A percentile compares a stretch with the other conserved stretches of the same genome.
Conservation (phyloP, 2,113 vertebrate genomes). For the Ahaetulla prasina region DNA sequence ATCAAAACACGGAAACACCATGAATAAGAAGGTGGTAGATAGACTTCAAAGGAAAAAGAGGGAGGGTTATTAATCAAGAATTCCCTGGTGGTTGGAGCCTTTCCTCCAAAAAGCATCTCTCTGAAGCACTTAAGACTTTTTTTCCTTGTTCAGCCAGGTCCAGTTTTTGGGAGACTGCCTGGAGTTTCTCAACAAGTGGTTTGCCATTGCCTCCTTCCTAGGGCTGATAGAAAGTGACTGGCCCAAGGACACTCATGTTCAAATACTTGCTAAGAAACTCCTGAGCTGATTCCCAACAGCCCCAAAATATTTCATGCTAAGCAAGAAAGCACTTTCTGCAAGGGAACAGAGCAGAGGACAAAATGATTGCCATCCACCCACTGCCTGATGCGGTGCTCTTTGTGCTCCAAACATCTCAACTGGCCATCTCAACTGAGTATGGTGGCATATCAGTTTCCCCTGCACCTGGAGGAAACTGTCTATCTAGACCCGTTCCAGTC, state of each 20-base stretch:
- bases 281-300: not conserved
- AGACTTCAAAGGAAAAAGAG: not conserved
- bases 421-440: no score
- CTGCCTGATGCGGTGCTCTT: not conserved
- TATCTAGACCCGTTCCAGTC: no score
- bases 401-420: not conserved
- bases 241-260: no score
- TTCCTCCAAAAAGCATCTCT: not conserved
- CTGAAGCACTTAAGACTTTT: not conserved
- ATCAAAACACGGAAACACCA: not conserved
- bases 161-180: not conserved
- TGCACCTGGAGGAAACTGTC: no score
- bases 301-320: not conserved
- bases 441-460: no score
- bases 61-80: no score
- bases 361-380: not conserved
- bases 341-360: not conserved
- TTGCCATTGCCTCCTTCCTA: not conserved
- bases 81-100: not conserved
- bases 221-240: not conserved
- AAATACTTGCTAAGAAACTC: not conserved
- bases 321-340: not conserved
- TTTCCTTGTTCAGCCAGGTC: not conserved
- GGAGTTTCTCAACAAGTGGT: not conserved
- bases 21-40: not conserved